phyloP scores from a whole-genome alignment of 2,113 vertebrate species.

The Sisor rabdophorus region DNA sequence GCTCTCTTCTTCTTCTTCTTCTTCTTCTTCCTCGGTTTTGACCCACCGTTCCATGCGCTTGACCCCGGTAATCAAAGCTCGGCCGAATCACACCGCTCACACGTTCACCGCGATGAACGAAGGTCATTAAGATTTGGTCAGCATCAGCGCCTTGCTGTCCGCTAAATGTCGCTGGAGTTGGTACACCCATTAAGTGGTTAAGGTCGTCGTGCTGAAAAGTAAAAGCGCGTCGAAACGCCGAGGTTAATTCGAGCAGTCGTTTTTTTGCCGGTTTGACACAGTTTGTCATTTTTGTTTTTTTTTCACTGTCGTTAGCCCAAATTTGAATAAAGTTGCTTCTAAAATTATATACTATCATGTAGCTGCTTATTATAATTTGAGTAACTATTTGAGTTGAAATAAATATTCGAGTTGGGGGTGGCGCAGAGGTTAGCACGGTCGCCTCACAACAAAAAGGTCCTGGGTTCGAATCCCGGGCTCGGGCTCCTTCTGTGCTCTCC shows the following conservation, averaged over 20 bases:
- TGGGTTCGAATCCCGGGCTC: too few relatives aligned
- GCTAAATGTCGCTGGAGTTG: background rate
- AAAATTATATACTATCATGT: background rate
- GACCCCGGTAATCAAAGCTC: slow-evolving; percentile 51
- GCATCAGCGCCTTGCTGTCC: slow-evolving; percentile 1
- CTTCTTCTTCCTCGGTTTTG: slow-evolving; percentile 38
- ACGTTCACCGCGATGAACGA: slow-evolving; percentile 4
- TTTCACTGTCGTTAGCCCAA: background rate
- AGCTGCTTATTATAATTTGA: too few relatives aligned
- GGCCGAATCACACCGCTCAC: background rate
- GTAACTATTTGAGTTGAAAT: too few relatives aligned
- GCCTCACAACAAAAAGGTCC: too few relatives aligned
- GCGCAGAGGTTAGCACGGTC: too few relatives aligned
- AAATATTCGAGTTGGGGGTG: too few relatives aligned
- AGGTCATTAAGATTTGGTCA: slow-evolving; percentile 27
- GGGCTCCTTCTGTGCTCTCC: too few relatives aligned
- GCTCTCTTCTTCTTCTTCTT: slow-evolving; percentile 50
- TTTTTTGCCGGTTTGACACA: background rate
- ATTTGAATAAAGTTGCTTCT: background rate
- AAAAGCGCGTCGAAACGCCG: background rate
- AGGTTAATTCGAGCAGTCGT: background rate
- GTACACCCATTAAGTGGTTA: background rate
- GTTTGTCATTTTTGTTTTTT: background rate
- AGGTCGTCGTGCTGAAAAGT: slow-evolving; percentile 1
- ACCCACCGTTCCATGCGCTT: slow-evolving; percentile 52